phyloP scores from a whole-genome alignment of 2,797 vertebrate genomes.

The Synanceia verrucosa region DNA sequence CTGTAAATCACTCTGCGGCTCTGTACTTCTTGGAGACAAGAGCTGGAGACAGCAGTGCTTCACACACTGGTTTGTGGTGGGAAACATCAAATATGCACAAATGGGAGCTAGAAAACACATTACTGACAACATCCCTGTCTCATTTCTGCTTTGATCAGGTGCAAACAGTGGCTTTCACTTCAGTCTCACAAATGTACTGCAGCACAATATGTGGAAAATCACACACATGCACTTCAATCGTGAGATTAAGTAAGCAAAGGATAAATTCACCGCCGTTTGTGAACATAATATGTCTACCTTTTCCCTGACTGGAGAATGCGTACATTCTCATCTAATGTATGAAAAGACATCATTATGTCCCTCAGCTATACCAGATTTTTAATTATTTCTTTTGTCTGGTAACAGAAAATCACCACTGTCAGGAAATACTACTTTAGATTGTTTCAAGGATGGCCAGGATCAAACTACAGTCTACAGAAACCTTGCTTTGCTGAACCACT shows the following conservation, averaged over 20 bases:
- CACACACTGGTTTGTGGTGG: slow-evolving; percentile 33
- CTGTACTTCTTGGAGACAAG: slow-evolving; percentile 39
- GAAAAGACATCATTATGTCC: background rate
- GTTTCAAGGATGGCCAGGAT: too few relatives aligned
- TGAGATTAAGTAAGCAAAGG: background rate
- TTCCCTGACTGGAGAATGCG: background rate
- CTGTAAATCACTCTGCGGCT: slow-evolving; percentile 57
- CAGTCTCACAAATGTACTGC: slow-evolving; percentile 12
- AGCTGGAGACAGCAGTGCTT: slow-evolving; percentile 45
- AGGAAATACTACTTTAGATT: too few relatives aligned
- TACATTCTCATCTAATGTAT: background rate
- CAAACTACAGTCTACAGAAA: too few relatives aligned
- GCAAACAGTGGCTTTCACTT: slow-evolving; percentile 35
- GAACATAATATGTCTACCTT: background rate
- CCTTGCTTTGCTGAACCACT: too few relatives aligned
- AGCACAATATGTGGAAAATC: slow-evolving; percentile 5
- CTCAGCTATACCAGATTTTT: background rate
- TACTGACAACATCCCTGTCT: slow-evolving; percentile 38
- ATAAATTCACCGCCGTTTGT: background rate
- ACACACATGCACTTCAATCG: slow-evolving; percentile 8
- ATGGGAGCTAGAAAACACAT: slow-evolving; percentile 18
- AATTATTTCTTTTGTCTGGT: background rate
- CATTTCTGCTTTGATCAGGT: slow-evolving; percentile 56
- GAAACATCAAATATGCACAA: slow-evolving; percentile 65
- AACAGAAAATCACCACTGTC: background rate